A percentile compares a stretch with the other conserved stretches of the same genome.
phyloP scores from a whole-genome alignment of 92 coral and sea anemone genomes.

The Galaxea fascicularis region DNA sequence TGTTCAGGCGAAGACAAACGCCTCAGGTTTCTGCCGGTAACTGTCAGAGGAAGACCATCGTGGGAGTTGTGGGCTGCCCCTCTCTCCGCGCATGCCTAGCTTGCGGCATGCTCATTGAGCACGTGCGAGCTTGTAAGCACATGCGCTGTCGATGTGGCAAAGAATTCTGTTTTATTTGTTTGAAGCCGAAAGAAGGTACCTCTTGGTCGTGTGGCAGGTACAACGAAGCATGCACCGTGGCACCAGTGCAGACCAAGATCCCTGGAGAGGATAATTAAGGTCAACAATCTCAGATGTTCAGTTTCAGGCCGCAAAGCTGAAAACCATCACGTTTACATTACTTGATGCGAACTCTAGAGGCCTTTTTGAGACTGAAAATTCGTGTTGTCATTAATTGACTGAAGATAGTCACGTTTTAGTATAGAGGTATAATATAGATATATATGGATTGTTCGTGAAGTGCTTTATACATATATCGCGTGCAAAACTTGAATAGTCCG shows the following conservation, averaged over 20 bases:
- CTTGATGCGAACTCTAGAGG: no score
- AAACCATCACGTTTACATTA: no score
- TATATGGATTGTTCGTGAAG: no score
- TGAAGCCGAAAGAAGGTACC: conserved; percentile 56
- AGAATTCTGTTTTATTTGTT: conserved; percentile 86
- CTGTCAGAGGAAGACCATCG: conserved; percentile 69
- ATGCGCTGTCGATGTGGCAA: conserved; percentile 85
- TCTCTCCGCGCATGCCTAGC: conserved; percentile 80
- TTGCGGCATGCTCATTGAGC: conserved; percentile 89
- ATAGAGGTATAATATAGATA: no score
- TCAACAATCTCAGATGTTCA: no score
- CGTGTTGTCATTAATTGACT: no score
- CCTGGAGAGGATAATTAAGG: conserved; percentile 68
- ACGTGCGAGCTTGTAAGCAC: conserved; percentile 76
- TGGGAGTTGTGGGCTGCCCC: conserved; percentile 78
- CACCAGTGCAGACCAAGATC: conserved; percentile 76
- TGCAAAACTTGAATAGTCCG: no score
- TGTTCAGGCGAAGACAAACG: conserved; percentile 90
- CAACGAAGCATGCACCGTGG: conserved; percentile 65
- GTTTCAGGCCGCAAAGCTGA: no score
- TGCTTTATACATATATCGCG: no score
- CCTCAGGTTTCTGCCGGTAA: conserved; percentile 63
- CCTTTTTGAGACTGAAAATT: no score
- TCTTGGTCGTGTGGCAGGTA: conserved; percentile 69
- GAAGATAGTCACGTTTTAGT: no score